Base-by-base conservation (phyloP, 2,113 vertebrate species). In the Burhinus bistriatus region DNA sequence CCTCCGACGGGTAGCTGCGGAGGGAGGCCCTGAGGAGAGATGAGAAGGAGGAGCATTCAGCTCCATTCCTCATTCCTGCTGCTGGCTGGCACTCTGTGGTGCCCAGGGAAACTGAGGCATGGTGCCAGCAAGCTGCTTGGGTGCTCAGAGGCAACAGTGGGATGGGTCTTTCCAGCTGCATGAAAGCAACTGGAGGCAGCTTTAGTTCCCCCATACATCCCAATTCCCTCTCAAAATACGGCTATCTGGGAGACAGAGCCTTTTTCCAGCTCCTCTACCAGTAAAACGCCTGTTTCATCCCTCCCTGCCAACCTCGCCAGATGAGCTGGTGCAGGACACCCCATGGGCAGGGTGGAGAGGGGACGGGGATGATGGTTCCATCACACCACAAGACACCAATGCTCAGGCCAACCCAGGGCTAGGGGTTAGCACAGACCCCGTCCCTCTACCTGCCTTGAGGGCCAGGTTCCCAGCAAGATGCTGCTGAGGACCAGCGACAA, bases 1-100 rank as follows among this genome's bases (percentile, higher is more conserved):
- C 98, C 66, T 99, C 99, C 0, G 98, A 97, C 0, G 98, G 97
- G 83, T 98, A 98, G 78, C 98, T 99, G 77, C 98, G 98, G 73
- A 98, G 90, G 3, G 98, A 98, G 20, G 62, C 82, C 57, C 97
- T 98, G 68, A 36, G 38, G 68, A 96, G 75, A 92, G 30, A 90
- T 3, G 1, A 69, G 34, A 38, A 95, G 22, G 78, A 57, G 38
- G 25, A 93, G 22, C 44, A 79, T 64, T 91, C 54, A 83, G 75
- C 9, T 59, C 44, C 23, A 36, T 12, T 0, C 0, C 12, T 59
- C 6, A 2, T 32, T 82, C 9, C 51, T 38, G 36, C 49, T 66
- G 62, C 51, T 82, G 38, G 30, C 59, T 68, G 42, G 9, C 26
- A 89, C 29, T n/a, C 21, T 90, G 7, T 15, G 23, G 51, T 17